Percentiles rank a stretch among this genome's conserved stretches.
These are phyloP conservation scores for Nibea coibor DNA, from an alignment of 2,113 vertebrate genomes.

Conservation along the genomic window DNA sequence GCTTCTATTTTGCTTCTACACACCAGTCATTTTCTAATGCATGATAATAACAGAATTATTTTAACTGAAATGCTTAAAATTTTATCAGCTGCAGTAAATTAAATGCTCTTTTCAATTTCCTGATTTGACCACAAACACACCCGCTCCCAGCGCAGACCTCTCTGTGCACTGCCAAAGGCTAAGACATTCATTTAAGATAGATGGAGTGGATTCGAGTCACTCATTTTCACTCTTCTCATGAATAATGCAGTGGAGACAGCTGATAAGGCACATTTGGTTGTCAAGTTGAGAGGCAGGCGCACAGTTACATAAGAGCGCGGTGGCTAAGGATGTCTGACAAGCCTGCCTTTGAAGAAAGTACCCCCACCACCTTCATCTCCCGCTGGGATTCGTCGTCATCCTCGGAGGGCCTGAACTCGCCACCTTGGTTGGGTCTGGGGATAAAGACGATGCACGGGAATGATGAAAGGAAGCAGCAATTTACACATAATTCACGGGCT, in stretches of 20 bases:
- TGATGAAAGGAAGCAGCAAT: constrained; percentile 17
- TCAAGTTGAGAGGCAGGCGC: constrained; percentile 55
- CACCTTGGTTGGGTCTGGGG: neutral
- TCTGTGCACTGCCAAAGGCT: constrained; percentile 26
- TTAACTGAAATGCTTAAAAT: neutral
- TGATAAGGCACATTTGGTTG: constrained; percentile 69
- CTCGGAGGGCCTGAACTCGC: neutral
- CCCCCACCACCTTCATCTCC: constrained; percentile 25
- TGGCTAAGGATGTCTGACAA: constrained; percentile 48
- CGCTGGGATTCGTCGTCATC: neutral
- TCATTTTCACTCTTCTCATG: constrained; percentile 54
- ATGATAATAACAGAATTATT: neutral
- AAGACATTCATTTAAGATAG: constrained; percentile 43
- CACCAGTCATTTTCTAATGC: neutral
- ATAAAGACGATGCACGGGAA: neutral
- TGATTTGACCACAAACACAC: neutral
- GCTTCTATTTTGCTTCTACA: neutral
- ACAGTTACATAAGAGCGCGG: constrained; percentile 46
- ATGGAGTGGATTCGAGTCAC: constrained; percentile 34
- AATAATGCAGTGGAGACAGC: constrained; percentile 71
- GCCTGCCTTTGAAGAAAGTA: constrained; percentile 50
- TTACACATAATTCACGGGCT: constrained; percentile 7
- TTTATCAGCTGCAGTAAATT: neutral
- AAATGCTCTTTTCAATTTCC: neutral
- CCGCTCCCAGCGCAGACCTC: neutral